Conservation (phyloP, 1,140 invertebrate genomes). For the Pectinophora gossypiella region DNA sequence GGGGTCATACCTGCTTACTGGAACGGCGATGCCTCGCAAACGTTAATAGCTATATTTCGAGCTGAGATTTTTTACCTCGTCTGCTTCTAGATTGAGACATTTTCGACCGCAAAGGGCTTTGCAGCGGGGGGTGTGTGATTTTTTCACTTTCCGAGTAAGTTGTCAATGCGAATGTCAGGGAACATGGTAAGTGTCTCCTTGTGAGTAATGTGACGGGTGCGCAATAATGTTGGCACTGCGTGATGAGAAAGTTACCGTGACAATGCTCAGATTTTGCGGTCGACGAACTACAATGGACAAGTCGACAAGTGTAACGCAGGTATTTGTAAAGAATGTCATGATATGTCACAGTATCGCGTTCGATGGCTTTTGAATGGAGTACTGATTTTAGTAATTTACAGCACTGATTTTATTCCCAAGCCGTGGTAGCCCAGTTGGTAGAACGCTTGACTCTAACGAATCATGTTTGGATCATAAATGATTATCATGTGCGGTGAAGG, state of each 20-base stretch:
- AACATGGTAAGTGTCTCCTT: neutral
- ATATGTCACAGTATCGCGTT: too few species aligned
- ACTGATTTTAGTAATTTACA: too few species aligned
- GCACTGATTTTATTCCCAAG: too few species aligned
- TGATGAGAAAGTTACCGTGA: neutral
- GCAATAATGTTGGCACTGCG: neutral
- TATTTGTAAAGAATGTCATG: too few species aligned
- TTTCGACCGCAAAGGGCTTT: conserved; percentile 62
- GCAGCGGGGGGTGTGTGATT: conserved; percentile 48
- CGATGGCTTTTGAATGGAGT: too few species aligned
- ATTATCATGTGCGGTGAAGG: too few species aligned
- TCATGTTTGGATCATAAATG: too few species aligned
- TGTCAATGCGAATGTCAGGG: conserved; percentile 37
- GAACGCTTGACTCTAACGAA: too few species aligned
- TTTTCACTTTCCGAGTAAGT: conserved; percentile 50
- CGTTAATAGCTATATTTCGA: conserved; percentile 17
- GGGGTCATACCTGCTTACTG: conserved; percentile 34
- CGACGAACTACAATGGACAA: neutral
- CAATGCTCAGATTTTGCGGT: neutral
- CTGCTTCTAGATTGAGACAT: conserved; percentile 59
- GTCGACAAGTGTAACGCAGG: neutral
- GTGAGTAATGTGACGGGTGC: neutral
- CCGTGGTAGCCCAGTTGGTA: too few species aligned
- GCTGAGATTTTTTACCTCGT: conserved; percentile 28
- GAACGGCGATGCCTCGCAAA: conserved; percentile 25